Conservation (phyloP, 1,140 invertebrate genomes). For the Babylonia areolata region DNA sequence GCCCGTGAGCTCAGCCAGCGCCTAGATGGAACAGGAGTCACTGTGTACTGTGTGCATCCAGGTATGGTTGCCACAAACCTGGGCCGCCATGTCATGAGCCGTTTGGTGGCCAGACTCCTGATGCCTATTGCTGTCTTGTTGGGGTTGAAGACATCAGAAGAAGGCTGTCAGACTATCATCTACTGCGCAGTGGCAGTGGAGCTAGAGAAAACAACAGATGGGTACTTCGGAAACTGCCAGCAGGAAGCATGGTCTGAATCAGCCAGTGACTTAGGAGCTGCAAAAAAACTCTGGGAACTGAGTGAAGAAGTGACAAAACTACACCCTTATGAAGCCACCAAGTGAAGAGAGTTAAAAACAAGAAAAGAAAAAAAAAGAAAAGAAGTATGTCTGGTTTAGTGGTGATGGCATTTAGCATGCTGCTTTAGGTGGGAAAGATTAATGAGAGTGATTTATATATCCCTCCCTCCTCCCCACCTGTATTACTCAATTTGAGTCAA, state of each 20-base stretch:
- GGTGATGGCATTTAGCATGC: too few relatives aligned
- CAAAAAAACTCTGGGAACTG: conserved; percentile 83
- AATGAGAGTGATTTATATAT: too few relatives aligned
- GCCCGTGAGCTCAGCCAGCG: conserved; percentile 73
- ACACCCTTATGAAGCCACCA: background rate
- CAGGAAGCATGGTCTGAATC: conserved; percentile 80
- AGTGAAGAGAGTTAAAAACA: background rate
- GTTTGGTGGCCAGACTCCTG: conserved; percentile 82
- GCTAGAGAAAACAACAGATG: conserved; percentile 81
- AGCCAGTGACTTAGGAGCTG: conserved; percentile 72
- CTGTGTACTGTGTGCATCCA: conserved; percentile 70
- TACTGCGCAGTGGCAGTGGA: conserved; percentile 86
- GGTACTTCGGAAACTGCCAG: conserved; percentile 83
- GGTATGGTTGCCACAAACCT: conserved; percentile 74
- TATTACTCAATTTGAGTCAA: too few relatives aligned
- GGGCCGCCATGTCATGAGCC: conserved; percentile 82
- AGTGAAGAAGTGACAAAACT: conserved; percentile 77
- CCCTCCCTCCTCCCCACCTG: too few relatives aligned
- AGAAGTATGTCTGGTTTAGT: too few relatives aligned
- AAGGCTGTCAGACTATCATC: conserved; percentile 88
- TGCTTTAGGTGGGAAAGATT: too few relatives aligned
- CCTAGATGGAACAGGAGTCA: conserved; percentile 73
- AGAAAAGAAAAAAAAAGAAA: too few relatives aligned
- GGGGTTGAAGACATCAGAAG: conserved; percentile 63
- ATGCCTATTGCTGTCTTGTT: conserved; percentile 52